Conservation (phyloP, 2,888 invertebrate genomes). For the Urechis unicinctus region DNA sequence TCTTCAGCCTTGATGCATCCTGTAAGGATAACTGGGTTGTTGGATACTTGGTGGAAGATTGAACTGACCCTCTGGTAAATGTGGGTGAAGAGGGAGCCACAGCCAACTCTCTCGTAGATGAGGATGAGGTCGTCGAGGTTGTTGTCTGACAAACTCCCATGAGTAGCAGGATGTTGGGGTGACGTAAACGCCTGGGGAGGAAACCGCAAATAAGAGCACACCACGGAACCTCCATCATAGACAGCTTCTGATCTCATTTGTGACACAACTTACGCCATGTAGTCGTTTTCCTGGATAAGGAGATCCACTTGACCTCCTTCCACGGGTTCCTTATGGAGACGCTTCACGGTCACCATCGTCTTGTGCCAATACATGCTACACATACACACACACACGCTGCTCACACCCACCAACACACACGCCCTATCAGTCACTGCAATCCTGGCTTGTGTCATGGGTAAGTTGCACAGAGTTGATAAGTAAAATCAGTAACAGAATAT, state of each 20-base stretch:
- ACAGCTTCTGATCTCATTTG: not conserved
- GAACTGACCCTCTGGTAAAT: slow-evolving; percentile 44
- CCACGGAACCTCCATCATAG: not conserved
- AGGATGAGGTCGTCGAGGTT: slow-evolving; percentile 49
- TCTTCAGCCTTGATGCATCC: too few species aligned
- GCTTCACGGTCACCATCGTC: slow-evolving; percentile 39
- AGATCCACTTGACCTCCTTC: slow-evolving; percentile 44
- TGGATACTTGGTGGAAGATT: too few species aligned
- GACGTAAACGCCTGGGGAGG: slow-evolving; percentile 33
- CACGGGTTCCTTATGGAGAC: slow-evolving; percentile 31
- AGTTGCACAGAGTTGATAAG: too few species aligned
- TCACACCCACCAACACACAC: too few species aligned
- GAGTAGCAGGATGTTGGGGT: slow-evolving; percentile 49
- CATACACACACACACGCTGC: too few species aligned
- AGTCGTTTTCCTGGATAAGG: slow-evolving; percentile 46
- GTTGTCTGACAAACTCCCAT: slow-evolving; percentile 51
- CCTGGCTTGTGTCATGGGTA: too few species aligned
- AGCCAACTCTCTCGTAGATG: slow-evolving; percentile 50
- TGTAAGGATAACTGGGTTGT: too few species aligned
- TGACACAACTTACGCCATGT: slow-evolving; percentile 30
- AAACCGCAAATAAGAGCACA: too few species aligned
- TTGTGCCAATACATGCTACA: slow-evolving; percentile 46
- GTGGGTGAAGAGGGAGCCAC: slow-evolving; percentile 49
- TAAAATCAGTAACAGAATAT: too few species aligned
- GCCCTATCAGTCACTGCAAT: too few species aligned